These are phyloP conservation scores for Sebastes minor DNA, from an alignment of 2,797 vertebrate genomes.

Conservation along the genomic window DNA sequence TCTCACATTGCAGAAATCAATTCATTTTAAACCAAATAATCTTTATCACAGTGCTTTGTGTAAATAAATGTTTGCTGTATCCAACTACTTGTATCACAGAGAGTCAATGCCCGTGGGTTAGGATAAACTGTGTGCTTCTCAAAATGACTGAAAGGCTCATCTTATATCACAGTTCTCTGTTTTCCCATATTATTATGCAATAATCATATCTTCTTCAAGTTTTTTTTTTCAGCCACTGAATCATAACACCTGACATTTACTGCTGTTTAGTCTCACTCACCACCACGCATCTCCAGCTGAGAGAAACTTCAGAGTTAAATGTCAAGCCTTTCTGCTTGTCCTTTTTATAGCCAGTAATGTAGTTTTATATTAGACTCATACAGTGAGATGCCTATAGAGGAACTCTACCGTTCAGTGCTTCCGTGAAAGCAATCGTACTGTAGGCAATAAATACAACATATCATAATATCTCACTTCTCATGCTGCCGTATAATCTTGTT, in stretches of 20 bases:
- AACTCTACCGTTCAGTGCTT: constrained; percentile 7
- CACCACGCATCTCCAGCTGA: constrained; percentile 4
- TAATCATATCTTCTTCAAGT: neutral
- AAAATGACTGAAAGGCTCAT: constrained; percentile 5
- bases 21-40: neutral
- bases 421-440: neutral
- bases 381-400: constrained; percentile 5
- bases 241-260: constrained; percentile 37
- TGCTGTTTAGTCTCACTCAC: constrained; percentile 8
- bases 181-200: neutral
- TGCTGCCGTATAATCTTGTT: constrained; percentile 4
- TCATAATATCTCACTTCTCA: constrained; percentile 9
- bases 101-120: constrained; percentile 30
- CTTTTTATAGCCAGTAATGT: constrained; percentile 16
- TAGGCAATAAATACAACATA: constrained; percentile 26
- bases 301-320: constrained; percentile 36
- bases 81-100: neutral
- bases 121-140: neutral
- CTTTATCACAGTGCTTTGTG: constrained; percentile 7
- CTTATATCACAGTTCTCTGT: neutral
- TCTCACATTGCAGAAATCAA: neutral
- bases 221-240: constrained; percentile 5
- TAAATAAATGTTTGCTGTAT: neutral
- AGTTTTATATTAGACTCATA: neutral
- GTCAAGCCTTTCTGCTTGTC: constrained; percentile 31